Base-by-base conservation (phyloP, 2,888 invertebrate species). In the Elysia crispata region DNA sequence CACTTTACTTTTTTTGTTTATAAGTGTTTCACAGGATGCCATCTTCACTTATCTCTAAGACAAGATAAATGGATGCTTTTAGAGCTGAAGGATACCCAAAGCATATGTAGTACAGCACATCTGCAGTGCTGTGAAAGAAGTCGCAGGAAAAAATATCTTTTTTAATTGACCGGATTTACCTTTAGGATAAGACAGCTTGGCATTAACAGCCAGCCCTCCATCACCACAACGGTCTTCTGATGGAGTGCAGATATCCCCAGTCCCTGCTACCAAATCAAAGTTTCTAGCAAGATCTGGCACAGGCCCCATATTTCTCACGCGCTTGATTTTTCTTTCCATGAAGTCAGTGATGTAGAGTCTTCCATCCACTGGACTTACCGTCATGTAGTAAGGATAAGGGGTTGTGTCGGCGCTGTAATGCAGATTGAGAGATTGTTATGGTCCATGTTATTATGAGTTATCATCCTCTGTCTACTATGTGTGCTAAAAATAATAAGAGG, bases 301-400 rank as follows among this genome's bases (percentile, higher is more conserved):
- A 11, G 90, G 88, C 23, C 91, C 91, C 91, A 91, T 91, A n/a
- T 90, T 91, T 81, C 90, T 90, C n/a, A 91, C 89, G 25, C 88
- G 86, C 73, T 91, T 87, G 62, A 92, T 88, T 76, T 87, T 86
- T 74, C 88, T 85, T 60, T 86, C 88, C 87, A 90, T 97, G 50
- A 98, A 97, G 92, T 99, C 97, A 67, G 98, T 98, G 88, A 99
- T 96, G 93, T 98, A 98, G 76, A 99, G 94, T 90, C 96, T 96
- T 13, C 98, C 98, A 92, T 98, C 98, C 49, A 98, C 96, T 33
- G 99, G 98, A 75, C 98, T 98, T 74, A 98, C 96, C 79, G 98
- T 97, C 91, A 99, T 94, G 92, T 98, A 98, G 91, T 99, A 99
- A 91, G 98, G 97, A 93, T 99, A 98, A 41, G 98, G 97, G 15